Evolutionary conservation across 2,888 invertebrate species (phyloP).

Genomic region (Drosophila barbarae): DNA sequence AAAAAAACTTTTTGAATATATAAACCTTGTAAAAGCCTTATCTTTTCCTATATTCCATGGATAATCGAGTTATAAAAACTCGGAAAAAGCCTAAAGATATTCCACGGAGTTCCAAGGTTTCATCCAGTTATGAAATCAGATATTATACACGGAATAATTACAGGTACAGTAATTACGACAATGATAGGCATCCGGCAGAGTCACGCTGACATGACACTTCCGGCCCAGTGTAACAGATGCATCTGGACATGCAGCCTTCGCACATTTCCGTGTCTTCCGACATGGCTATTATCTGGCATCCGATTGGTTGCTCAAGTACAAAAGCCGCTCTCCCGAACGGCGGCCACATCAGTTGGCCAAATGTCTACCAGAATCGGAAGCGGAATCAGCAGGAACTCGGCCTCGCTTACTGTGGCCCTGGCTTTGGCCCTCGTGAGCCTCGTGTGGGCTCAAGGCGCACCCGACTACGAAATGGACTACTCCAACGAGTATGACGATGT

Average conservation of each 20-base stretch:
- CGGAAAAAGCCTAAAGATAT: neutral
- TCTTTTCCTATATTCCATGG: neutral
- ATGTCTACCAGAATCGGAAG: conserved; percentile 17
- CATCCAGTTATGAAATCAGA: neutral
- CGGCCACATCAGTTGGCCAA: conserved; percentile 43
- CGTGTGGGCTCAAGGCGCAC: conserved; percentile 5
- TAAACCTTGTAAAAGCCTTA: neutral
- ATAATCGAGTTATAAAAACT: too few species aligned
- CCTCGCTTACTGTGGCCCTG: conserved; percentile 6
- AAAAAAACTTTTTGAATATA: neutral
- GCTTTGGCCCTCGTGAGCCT: conserved; percentile 1
- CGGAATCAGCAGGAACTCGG: neutral
- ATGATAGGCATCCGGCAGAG: conserved; percentile 5
- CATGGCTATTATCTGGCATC: neutral
- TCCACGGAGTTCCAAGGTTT: neutral
- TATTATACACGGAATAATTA: neutral
- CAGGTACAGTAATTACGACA: neutral
- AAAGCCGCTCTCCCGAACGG: conserved; percentile 35
- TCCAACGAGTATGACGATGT: conserved; percentile 68
- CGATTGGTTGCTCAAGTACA: conserved; percentile 34
- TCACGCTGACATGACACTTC: conserved; percentile 25
- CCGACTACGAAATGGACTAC: conserved; percentile 45
- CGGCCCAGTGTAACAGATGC: conserved; percentile 21
- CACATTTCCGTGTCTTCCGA: conserved; percentile 16
- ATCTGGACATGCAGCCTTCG: conserved; percentile 16